Evolutionary conservation across 2,797 vertebrate genomes (phyloP).

Genomic region (Darevskia mixta): DNA sequence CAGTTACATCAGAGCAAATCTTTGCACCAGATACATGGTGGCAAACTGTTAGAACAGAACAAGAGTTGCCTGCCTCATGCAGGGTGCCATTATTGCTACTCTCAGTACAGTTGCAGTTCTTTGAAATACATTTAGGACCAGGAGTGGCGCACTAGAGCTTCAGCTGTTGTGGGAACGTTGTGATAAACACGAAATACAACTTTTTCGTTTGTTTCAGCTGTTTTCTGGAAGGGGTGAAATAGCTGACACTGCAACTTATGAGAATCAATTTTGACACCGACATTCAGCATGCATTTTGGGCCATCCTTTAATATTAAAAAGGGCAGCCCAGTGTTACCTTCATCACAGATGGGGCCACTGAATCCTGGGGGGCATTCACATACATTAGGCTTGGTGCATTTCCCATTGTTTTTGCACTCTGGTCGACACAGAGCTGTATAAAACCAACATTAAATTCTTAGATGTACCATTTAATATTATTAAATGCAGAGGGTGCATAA

Average conservation of each 20-base stretch:
- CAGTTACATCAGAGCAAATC: neutral
- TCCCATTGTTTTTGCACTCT: conserved; percentile 90
- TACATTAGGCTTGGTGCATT: conserved; percentile 85
- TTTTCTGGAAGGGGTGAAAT: neutral
- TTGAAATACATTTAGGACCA: neutral
- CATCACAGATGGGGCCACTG: conserved; percentile 83
- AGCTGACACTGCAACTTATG: neutral
- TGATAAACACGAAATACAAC: neutral
- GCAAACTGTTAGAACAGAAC: neutral
- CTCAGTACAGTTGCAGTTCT: neutral
- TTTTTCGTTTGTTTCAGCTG: neutral
- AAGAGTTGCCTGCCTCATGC: neutral
- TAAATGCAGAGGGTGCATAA: conserved; percentile 34
- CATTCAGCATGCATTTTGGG: neutral
- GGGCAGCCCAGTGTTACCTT: conserved; percentile 79
- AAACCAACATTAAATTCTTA: conserved; percentile 57
- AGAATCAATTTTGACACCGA: neutral
- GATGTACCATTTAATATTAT: conserved; percentile 32
- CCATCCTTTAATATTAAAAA: conserved; percentile 25
- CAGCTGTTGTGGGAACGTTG: neutral
- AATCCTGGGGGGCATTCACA: conserved; percentile 87
- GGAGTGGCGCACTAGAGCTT: neutral
- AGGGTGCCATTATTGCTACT: neutral
- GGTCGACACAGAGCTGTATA: conserved; percentile 89
- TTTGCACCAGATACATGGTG: neutral